Conservation (phyloP, 2,113 vertebrate species). For the Festucalex cinctus region DNA sequence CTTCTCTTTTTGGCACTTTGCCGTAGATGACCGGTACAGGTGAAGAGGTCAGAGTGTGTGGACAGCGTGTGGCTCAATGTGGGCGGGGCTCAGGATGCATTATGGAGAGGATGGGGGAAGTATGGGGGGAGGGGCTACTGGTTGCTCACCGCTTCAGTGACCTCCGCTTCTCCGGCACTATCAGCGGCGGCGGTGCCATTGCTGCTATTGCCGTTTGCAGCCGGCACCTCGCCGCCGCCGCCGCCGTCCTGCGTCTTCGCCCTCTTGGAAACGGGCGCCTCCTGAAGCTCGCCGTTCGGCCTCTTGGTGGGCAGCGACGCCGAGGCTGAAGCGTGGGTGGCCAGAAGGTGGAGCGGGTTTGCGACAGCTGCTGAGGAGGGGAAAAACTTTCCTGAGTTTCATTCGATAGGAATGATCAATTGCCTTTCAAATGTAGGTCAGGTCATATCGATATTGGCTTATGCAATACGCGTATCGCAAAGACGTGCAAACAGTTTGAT, state of each 20-base stretch:
- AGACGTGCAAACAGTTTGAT: no score
- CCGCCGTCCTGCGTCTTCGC: conserved; percentile 75
- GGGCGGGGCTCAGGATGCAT: conserved; percentile 36
- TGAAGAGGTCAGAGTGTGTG: conserved; percentile 35
- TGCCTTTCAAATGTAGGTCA: no score
- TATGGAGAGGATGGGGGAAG: background rate
- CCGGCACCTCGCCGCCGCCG: conserved; percentile 73
- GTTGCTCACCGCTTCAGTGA: conserved; percentile 77
- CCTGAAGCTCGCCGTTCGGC: conserved; percentile 82
- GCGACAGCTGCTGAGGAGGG: conserved; percentile 73
- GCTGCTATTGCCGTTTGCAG: conserved; percentile 57
- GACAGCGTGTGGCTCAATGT: conserved; percentile 45
- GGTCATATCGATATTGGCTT: no score
- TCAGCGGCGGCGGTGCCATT: conserved; percentile 64
- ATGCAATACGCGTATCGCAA: no score
- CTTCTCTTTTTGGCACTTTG: conserved; percentile 44
- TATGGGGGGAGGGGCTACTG: conserved; percentile 72
- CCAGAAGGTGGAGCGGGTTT: conserved; percentile 90
- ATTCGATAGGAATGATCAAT: no score
- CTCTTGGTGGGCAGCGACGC: conserved; percentile 95
- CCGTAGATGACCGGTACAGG: conserved; percentile 61
- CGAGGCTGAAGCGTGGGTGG: conserved; percentile 89
- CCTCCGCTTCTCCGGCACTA: conserved; percentile 60
- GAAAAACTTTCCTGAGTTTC: background rate
- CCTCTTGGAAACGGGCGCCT: conserved; percentile 84